Evolutionary conservation across 92 coral and sea anemone genomes (phyloP).

Genomic region (Phymanthus crucifer): DNA sequence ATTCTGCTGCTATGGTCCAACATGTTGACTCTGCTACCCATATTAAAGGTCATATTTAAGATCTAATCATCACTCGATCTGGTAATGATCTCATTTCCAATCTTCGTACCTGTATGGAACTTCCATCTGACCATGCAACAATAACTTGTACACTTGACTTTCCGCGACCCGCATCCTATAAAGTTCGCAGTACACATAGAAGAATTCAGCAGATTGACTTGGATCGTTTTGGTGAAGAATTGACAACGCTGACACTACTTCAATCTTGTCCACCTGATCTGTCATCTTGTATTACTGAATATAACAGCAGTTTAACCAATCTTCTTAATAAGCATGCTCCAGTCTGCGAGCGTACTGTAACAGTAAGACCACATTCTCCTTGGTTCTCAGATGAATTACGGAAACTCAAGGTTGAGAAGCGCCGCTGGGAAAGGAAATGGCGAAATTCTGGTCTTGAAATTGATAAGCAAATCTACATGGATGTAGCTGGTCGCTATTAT

Average conservation of each 20-base stretch:
- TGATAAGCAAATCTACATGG: neutral
- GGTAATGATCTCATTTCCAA: too few species aligned
- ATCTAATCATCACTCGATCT: neutral
- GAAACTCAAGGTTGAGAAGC: slow-evolving; percentile 9
- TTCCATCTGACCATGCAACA: too few species aligned
- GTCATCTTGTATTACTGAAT: too few species aligned
- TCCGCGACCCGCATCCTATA: too few species aligned
- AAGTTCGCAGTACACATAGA: too few species aligned
- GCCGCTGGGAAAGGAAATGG: slow-evolving; percentile 23
- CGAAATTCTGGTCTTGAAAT: neutral
- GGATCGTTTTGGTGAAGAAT: too few species aligned
- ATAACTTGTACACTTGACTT: too few species aligned
- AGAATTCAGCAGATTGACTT: too few species aligned
- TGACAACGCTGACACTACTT: too few species aligned
- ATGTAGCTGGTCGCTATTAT: neutral
- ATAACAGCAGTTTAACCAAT: neutral
- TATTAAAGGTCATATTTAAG: neutral
- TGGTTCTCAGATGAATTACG: slow-evolving; percentile 25
- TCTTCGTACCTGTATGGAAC: too few species aligned
- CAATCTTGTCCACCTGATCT: too few species aligned
- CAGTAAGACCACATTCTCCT: slow-evolving; percentile 21
- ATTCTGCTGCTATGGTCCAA: neutral
- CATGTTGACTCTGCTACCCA: neutral
- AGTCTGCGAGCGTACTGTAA: neutral
- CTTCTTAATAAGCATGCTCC: slow-evolving; percentile 21